These are phyloP conservation scores for Laodelphax striatellus DNA, from an alignment of 1,140 invertebrate genomes.

Conservation along the genomic window DNA sequence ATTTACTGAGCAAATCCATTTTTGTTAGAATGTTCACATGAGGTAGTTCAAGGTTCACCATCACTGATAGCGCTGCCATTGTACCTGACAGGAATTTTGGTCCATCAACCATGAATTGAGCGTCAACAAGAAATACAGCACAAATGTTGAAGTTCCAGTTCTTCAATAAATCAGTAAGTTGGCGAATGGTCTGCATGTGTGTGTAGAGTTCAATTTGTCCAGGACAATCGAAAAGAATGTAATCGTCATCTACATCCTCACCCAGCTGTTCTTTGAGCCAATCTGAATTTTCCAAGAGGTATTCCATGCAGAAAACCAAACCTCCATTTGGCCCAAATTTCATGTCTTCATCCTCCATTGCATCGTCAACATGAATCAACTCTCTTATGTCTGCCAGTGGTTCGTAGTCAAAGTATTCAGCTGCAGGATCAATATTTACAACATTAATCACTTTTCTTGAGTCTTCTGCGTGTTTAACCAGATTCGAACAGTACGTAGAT, in stretches of 20 bases:
- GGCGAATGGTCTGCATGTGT: constrained; percentile 80
- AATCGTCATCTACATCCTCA: constrained; percentile 68
- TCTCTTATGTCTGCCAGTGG: constrained; percentile 83
- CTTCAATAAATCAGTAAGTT: constrained; percentile 70
- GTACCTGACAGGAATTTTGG: constrained; percentile 92
- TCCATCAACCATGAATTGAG: constrained; percentile 93
- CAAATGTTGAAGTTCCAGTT: constrained; percentile 85
- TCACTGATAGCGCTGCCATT: constrained; percentile 87
- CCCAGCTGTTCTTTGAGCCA: constrained; percentile 82
- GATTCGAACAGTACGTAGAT: constrained; percentile 90
- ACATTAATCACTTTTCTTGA: constrained; percentile 66
- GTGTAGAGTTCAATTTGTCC: constrained; percentile 98
- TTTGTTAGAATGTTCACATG: constrained; percentile 93
- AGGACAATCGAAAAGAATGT: constrained; percentile 97
- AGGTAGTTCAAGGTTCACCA: constrained; percentile 91
- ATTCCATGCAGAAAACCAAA: constrained; percentile 93
- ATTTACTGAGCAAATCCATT: constrained; percentile 84
- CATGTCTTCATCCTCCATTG: constrained; percentile 92
- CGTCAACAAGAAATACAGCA: constrained; percentile 86
- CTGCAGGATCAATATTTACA: constrained; percentile 95
- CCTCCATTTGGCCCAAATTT: constrained; percentile 96
- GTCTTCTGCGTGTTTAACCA: constrained; percentile 73
- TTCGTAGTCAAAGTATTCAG: constrained; percentile 89
- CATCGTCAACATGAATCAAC: constrained; percentile 89
- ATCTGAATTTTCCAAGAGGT: constrained; percentile 77